phyloP scores from a whole-genome alignment of 2,888 invertebrate genomes.

The Eilema caniola region DNA sequence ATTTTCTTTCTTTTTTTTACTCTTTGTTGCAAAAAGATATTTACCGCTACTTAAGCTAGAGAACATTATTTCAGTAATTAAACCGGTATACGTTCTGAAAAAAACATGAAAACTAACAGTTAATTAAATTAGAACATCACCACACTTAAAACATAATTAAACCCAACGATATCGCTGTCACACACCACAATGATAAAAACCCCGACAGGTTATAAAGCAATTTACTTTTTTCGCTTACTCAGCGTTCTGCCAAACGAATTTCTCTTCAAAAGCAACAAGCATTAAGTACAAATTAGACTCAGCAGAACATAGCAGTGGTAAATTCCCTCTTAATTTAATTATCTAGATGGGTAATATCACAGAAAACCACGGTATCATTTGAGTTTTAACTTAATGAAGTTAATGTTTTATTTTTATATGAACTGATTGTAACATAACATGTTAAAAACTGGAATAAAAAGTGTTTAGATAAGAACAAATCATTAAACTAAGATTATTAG shows the following conservation, averaged over 20 bases:
- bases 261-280: slow-evolving; percentile 30
- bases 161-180: slow-evolving; percentile 3
- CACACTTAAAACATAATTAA: slow-evolving; percentile 14
- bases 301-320: slow-evolving; percentile 26
- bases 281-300: slow-evolving; percentile 38
- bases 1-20: too few species aligned
- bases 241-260: slow-evolving; percentile 32
- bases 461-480: too few species aligned
- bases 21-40: too few species aligned
- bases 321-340: slow-evolving; percentile 51
- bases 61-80: background rate
- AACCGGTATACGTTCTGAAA: background rate
- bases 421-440: background rate
- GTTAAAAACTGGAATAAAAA: background rate
- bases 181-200: slow-evolving; percentile 41
- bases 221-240: slow-evolving; percentile 48
- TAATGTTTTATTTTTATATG: slow-evolving; percentile 1
- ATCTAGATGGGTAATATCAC: slow-evolving; percentile 33
- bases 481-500: too few species aligned
- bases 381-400: slow-evolving; percentile 13
- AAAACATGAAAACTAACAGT: background rate
- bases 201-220: slow-evolving; percentile 49
- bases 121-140: slow-evolving; percentile 16
- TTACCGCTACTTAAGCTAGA: background rate
- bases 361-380: slow-evolving; percentile 35